Evolutionary conservation across 1,140 invertebrate species (phyloP).

Genomic region (Steinernema feltiae): DNA sequence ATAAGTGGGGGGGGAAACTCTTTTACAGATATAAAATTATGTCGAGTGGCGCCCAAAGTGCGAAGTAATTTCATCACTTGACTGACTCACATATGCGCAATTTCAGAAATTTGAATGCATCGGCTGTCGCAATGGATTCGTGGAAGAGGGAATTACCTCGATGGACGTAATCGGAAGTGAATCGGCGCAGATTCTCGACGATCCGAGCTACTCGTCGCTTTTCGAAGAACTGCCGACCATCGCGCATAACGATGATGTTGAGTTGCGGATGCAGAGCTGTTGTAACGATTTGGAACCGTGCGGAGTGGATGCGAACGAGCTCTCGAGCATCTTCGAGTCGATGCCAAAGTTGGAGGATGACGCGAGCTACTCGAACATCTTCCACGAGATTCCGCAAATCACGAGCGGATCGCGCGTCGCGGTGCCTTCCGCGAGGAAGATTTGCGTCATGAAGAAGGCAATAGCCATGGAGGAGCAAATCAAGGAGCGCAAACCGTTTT

Average conservation of each 20-base stretch:
- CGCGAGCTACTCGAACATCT: neutral
- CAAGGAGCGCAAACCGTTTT: neutral
- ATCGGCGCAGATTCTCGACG: neutral
- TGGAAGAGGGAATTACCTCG: neutral
- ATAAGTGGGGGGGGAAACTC: too few relatives aligned
- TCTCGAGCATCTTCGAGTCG: neutral
- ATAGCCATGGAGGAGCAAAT: neutral
- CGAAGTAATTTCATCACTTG: neutral
- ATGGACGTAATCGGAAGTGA: neutral
- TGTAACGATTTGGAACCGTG: neutral
- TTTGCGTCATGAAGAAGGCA: neutral
- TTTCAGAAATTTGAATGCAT: neutral
- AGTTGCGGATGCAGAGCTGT: neutral
- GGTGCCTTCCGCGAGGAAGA: neutral
- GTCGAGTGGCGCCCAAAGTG: neutral
- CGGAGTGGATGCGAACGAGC: neutral
- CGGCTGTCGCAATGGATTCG: neutral
- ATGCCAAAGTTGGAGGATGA: neutral
- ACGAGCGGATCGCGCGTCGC: neutral
- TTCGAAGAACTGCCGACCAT: neutral
- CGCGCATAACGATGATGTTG: neutral
- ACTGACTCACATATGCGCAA: neutral
- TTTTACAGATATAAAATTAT: too few relatives aligned
- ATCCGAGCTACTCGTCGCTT: neutral
- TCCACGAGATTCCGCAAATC: neutral